A percentile compares a stretch with the other conserved stretches of the same genome.
These are phyloP conservation scores for Rhinopomastus cyanomelas DNA, from an alignment of 2,113 vertebrate species.

Conservation along the genomic window DNA sequence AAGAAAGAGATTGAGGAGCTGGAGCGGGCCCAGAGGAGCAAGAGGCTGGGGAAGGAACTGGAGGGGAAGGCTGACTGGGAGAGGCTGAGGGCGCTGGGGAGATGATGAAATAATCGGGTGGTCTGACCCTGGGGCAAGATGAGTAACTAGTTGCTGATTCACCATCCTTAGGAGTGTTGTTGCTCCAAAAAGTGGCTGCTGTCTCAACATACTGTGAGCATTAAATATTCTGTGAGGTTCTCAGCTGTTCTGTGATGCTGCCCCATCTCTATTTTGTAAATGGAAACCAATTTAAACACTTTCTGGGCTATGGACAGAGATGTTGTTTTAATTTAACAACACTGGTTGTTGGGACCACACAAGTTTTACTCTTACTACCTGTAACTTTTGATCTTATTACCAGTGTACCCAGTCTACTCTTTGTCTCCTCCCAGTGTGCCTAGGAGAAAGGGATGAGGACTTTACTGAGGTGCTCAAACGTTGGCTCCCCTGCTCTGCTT, in stretches of 20 bases:
- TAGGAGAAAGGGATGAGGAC: background rate
- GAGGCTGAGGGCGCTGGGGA: too few relatives aligned
- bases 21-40: too few relatives aligned
- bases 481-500: background rate
- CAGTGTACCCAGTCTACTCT: background rate
- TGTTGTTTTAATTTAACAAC: too few relatives aligned
- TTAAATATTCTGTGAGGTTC: background rate
- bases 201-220: background rate
- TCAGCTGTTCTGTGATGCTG: background rate
- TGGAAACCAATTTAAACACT: background rate
- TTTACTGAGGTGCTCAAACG: background rate
- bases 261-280: background rate
- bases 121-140: too few relatives aligned
- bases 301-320: background rate
- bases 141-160: too few relatives aligned
- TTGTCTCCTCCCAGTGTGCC: background rate
- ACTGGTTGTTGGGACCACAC: background rate
- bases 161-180: background rate
- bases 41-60: too few relatives aligned
- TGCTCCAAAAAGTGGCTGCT: background rate
- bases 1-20: too few relatives aligned
- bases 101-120: too few relatives aligned
- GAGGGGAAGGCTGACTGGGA: too few relatives aligned
- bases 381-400: too few relatives aligned
- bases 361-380: background rate